A percentile compares a stretch with the other conserved stretches of the same genome.
Evolutionary conservation across 2,888 invertebrate species (phyloP).

Genomic region (Drosophila bunnanda): DNA sequence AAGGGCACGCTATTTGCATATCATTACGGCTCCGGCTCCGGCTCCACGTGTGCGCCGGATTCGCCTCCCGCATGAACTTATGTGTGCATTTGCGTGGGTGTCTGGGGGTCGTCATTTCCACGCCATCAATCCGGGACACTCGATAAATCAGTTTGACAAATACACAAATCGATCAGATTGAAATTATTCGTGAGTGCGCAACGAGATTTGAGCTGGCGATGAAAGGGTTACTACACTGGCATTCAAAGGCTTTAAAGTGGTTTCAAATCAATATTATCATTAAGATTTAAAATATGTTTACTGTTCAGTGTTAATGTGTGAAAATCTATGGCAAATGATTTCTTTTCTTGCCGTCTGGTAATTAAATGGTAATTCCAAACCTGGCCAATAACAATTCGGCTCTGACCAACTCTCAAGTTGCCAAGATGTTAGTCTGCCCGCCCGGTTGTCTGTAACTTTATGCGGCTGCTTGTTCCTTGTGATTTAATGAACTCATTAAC

Average conservation of each 20-base stretch:
- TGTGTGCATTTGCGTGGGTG: slow-evolving; percentile 33
- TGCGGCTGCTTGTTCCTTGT: slow-evolving; percentile 56
- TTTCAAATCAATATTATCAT: too few species aligned
- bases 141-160: slow-evolving; percentile 74
- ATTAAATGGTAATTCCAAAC: slow-evolving; percentile 3
- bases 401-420: neutral
- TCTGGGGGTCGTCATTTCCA: slow-evolving; percentile 53
- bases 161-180: slow-evolving; percentile 68
- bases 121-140: slow-evolving; percentile 68
- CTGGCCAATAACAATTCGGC: neutral
- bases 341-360: neutral
- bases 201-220: slow-evolving; percentile 16
- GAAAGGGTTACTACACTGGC: slow-evolving; percentile 5
- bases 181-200: slow-evolving; percentile 50
- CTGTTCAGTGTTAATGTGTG: neutral
- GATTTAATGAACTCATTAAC: slow-evolving; percentile 78
- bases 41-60: slow-evolving; percentile 21
- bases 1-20: slow-evolving; percentile 77
- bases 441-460: slow-evolving; percentile 30
- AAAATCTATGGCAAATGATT: neutral
- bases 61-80: slow-evolving; percentile 28
- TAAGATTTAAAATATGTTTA: too few species aligned
- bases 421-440: slow-evolving; percentile 3
- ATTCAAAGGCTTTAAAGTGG: neutral
- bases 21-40: slow-evolving; percentile 56